Evolutionary conservation across 2,888 invertebrate species (phyloP).

Genomic region (Dryococelus australis): DNA sequence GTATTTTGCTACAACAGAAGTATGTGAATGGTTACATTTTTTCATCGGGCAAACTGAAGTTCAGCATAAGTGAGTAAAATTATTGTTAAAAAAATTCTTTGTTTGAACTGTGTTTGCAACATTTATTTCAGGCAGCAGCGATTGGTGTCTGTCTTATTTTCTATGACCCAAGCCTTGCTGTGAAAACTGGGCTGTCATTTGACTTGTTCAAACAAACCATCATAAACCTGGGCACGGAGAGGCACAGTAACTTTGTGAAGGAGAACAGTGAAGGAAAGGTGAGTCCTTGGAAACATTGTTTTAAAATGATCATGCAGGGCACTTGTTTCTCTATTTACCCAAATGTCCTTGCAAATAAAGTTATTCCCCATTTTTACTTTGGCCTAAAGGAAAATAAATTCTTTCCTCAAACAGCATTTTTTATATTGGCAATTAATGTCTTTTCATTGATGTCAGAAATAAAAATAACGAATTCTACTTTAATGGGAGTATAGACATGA

Average conservation of each 20-base stretch:
- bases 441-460: too few species aligned
- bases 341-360: too few species aligned
- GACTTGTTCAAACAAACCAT: conserved; percentile 62
- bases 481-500: too few species aligned
- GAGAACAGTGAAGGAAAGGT: conserved; percentile 55
- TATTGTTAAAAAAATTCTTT: too few species aligned
- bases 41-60: neutral
- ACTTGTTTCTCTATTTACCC: too few species aligned
- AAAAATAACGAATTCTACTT: too few species aligned
- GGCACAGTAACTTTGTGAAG: conserved; percentile 57
- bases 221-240: conserved; percentile 59
- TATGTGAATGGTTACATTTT: neutral
- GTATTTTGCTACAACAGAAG: neutral
- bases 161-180: conserved; percentile 56
- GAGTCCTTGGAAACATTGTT: too few species aligned
- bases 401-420: too few species aligned
- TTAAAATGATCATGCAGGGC: too few species aligned
- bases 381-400: too few species aligned
- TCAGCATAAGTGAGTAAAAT: conserved; percentile 17
- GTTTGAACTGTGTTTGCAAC: neutral
- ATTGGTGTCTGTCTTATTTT: conserved; percentile 51
- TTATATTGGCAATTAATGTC: too few species aligned
- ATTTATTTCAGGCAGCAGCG: conserved; percentile 38
- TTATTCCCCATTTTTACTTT: too few species aligned
- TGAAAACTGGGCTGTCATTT: conserved; percentile 56